Evolutionary conservation across 2,113 vertebrate species (phyloP), one percentile per base, ranked within the genome.

Genomic region (Xenopus tropicalis): DNA sequence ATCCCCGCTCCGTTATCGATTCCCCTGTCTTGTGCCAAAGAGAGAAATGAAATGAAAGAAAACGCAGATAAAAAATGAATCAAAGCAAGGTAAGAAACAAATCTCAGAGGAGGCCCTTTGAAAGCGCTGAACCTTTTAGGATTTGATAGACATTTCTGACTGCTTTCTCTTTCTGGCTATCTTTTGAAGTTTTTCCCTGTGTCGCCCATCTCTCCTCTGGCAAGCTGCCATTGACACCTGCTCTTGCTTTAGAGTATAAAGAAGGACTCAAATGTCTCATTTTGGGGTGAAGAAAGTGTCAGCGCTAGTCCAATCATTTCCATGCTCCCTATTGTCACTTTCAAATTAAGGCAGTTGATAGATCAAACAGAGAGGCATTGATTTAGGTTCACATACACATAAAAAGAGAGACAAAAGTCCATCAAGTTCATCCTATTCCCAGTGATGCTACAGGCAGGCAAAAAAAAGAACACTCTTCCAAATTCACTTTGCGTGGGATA

Each of bases 11-110:
- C 5, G 17, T 8, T 79, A 81, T 84, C 0, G 78, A 84, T 87
- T 77, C 72, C 73, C 66, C 23, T 79, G 0, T 29, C 9, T 12
- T 0, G 77, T 69, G 20, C 29, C 81, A 74, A 80, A 80, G 77
- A 81, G 77, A 81, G 77, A 73, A 79, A 79, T 81, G 75, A 85
- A 85, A 83, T 82, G 79, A 85, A 85, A 84, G 78, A 80, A 80
- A 80, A 79, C 56, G 42, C 0, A 74, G 78, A 83, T 86, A 67
- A 82, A 85, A 85, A 85, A 86, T 82, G 84, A 79, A 84, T 85
- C 81, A 86, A 82, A 85, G 85, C 62, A 0, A 24, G 29, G 12
- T 21, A 68, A 77, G 81, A 75, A 74, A 16, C 6, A 68, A 75
- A 74, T 12, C 81, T 73, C 82, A 1, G 79, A 69, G 82, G 82